Evolutionary conservation across 1,140 invertebrate species (phyloP), one percentile per base, ranked within the genome.

Genomic region (Adelges cooleyi): DNA sequence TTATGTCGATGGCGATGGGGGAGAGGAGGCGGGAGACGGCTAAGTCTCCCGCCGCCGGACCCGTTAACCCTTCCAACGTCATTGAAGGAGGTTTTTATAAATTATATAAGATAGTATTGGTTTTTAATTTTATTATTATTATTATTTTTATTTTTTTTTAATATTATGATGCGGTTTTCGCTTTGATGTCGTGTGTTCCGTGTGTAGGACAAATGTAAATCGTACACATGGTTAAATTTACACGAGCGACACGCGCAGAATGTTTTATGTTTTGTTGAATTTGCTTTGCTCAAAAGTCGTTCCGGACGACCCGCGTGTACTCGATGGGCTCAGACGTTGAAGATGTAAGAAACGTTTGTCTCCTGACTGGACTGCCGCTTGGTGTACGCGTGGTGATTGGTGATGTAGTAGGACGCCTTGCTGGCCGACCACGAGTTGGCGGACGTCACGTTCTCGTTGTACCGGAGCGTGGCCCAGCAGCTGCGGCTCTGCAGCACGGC

Each of bases 401-500:
- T 84, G 56, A 85, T 82, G 74, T 89, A 89, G 69, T 87, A 86
- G 36, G 86, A 89, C n/a, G 86, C 87, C 65, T 86, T 78, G 68
- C 84, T 87, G 0, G 87, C 87, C 23, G 86, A 87, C 1, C 86
- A 89, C 1, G 86, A 89, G 65, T 70, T 70, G 77, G 87, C 87
- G 71, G 89, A 80, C 8, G 86, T 86, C 1, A 90, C 86, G 1
- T 87, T 88, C 73, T 90, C 87, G 72, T 90, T 90, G 71, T 86
- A 89, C 33, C 87, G 80, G 25, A 90, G 77, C 46, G 87, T 81
- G 5, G 86, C 87, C 72, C 89, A 92, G 75, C 89, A 92, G 66
- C 83, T 83, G 27, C 86, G 80, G 68, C 86, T 89, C 73, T 89
- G 86, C 1, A 95, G 80, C 27, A 95, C 89, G 9, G 90, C 90